Base-by-base conservation (phyloP, 2,797 vertebrate species). In the Semotilus atromaculatus region DNA sequence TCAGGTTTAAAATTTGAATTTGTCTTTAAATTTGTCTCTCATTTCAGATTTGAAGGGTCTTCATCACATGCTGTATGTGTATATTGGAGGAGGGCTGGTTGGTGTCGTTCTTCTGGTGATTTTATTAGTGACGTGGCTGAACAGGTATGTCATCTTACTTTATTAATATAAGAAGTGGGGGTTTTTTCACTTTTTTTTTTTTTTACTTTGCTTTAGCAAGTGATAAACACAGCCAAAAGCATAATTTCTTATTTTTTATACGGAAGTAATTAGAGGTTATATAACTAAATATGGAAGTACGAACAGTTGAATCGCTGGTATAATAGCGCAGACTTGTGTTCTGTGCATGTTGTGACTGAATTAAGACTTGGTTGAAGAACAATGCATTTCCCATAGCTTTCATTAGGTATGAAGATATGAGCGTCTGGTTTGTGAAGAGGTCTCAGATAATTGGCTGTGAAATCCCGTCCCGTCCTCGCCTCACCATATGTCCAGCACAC, bases 21-120 rank as follows among this genome's bases (percentile, higher is more conserved):
- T n/a, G n/a, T n/a, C 26, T 29, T 62, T 62, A 62, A n/a, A 58
- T 75, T 48, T 80, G 67, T 81, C 51, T 85, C 82, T 84, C 21
- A 4, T 77, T 21, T 85, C 89, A 96, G 95, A 88, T 75, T 84
- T 92, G 84, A 90, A 89, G 84, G 86, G 91, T 9, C 88, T 89
- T 0, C 13, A 82, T 31, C 91, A 92, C 83, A 89, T 93, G 91
- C 91, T 93, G 85, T 94, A 90, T 62, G 85, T 96, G 71, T 95
- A 95, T 90, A 90, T 90, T 14, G 94, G 88, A 45, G 88, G 82
- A 64, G 94, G 92, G 86, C 81, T 87, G 62, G 90, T 92, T 31
- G 92, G 72, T 23, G 68, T 95, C 0, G 4, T 91, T 83, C 86
- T 95, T 80, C 81, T 91, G 7, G 78, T 95, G 31, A 86, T 93